phyloP scores from a whole-genome alignment of 2,797 vertebrate species.

The Astyanax mexicanus region DNA sequence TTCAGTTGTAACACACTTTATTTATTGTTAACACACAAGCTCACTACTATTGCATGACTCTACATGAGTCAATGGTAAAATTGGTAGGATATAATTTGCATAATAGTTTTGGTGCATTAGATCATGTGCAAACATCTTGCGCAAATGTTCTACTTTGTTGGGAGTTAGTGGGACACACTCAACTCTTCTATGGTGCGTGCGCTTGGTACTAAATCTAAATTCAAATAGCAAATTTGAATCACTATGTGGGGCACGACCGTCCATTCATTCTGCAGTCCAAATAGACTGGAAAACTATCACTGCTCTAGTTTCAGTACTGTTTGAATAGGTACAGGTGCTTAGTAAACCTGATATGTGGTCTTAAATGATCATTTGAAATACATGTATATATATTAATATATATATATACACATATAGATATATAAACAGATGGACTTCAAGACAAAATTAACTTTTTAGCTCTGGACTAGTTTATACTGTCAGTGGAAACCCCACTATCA shows the following conservation, averaged over 20 bases:
- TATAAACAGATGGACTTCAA: neutral
- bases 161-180: constrained; percentile 12
- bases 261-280: constrained; percentile 13
- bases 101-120: constrained; percentile 61
- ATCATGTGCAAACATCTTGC: constrained; percentile 57
- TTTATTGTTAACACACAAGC: constrained; percentile 47
- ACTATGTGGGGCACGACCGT: constrained; percentile 9
- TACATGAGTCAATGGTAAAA: constrained; percentile 47
- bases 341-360: neutral
- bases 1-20: constrained; percentile 41
- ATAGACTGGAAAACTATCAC: neutral
- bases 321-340: constrained; percentile 18
- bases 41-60: constrained; percentile 62
- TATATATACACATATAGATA: neutral
- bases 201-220: constrained; percentile 16
- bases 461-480: constrained; percentile 10
- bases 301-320: neutral
- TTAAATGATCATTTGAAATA: neutral
- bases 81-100: constrained; percentile 59
- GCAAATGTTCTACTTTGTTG: constrained; percentile 31
- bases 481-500: neutral
- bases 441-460: neutral
- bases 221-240: constrained; percentile 19
- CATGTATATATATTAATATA: neutral
- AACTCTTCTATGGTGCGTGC: constrained; percentile 44